These are phyloP conservation scores for Scatophagus argus DNA, from an alignment of 2,113 vertebrate species.

Conservation along the genomic window DNA sequence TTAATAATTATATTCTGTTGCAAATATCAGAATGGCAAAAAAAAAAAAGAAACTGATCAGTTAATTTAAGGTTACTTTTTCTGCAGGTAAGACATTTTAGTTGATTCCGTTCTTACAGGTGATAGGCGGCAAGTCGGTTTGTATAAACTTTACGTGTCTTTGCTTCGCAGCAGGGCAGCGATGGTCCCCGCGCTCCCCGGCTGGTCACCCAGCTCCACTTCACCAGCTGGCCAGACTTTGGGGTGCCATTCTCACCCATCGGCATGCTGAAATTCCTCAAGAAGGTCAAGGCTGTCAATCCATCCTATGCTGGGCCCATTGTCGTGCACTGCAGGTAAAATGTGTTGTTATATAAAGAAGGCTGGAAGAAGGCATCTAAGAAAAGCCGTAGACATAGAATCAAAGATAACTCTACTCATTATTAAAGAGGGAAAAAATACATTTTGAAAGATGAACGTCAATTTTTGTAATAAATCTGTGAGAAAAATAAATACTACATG, in stretches of 20 bases:
- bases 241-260: slow-evolving; percentile 97
- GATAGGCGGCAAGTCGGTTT: not conserved
- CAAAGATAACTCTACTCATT: not conserved
- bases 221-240: slow-evolving; percentile 99
- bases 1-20: slow-evolving; percentile 48
- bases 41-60: not conserved
- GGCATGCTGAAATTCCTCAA: slow-evolving; percentile 99
- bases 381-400: too few species aligned
- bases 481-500: too few species aligned
- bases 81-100: not conserved
- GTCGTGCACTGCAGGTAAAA: slow-evolving; percentile 97
- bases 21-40: slow-evolving; percentile 37
- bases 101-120: not conserved
- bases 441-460: not conserved
- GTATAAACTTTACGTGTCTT: slow-evolving; percentile 35
- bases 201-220: slow-evolving; percentile 97
- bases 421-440: not conserved
- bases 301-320: slow-evolving; percentile 89
- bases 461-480: not conserved
- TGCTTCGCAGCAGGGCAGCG: slow-evolving; percentile 86
- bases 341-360: not conserved
- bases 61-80: slow-evolving; percentile 9
- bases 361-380: not conserved
- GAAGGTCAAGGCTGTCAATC: slow-evolving; percentile 93
- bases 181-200: slow-evolving; percentile 89